These are phyloP conservation scores for Hemiprocne comata DNA, from an alignment of 2,113 vertebrate genomes.

Conservation along the genomic window DNA sequence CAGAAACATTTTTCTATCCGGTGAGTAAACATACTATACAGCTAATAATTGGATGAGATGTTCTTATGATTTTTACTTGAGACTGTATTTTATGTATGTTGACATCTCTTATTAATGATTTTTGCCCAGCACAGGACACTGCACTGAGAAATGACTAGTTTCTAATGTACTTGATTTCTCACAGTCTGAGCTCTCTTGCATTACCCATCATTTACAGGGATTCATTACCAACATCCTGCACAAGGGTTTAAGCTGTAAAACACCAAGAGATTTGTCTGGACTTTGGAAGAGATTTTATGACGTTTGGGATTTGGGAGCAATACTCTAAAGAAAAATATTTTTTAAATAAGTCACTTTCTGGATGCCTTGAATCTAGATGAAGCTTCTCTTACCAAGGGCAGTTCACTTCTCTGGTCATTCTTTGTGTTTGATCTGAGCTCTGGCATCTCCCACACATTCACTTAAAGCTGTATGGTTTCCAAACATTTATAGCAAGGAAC, in stretches of 20 bases:
- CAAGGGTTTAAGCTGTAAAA: conserved; percentile 20
- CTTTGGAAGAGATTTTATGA: conserved; percentile 28
- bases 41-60: neutral
- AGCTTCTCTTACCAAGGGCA: neutral
- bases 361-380: neutral
- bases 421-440: neutral
- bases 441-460: neutral
- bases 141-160: neutral
- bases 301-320: neutral
- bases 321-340: neutral
- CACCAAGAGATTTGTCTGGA: conserved; percentile 20
- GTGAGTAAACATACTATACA: neutral
- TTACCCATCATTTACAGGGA: neutral
- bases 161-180: neutral
- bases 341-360: neutral
- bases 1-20: neutral
- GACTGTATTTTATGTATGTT: neutral
- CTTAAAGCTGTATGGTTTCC: neutral
- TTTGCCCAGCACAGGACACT: neutral
- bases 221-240: conserved; percentile 15
- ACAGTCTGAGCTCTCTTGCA: neutral
- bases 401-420: neutral
- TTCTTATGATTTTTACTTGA: neutral
- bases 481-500: neutral
- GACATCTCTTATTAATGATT: neutral